Conservation (phyloP, 2,888 invertebrate genomes). For the Mystacides longicornis region DNA sequence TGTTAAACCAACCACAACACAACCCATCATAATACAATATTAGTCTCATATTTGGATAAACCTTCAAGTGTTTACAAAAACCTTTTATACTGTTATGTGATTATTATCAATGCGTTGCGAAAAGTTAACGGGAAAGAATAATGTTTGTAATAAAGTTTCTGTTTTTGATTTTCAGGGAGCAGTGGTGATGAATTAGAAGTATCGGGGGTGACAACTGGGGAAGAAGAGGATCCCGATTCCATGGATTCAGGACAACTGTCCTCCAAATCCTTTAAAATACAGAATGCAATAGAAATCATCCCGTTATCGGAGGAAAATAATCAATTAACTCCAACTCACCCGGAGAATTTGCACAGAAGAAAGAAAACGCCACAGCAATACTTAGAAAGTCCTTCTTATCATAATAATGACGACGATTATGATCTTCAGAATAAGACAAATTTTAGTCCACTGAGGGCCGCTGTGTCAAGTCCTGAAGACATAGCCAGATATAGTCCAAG, state of each 20-base stretch:
- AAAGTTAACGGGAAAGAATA: background rate
- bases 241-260: slow-evolving; percentile 27
- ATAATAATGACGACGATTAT: slow-evolving; percentile 20
- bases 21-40: no score
- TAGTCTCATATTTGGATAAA: background rate
- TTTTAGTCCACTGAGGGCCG: slow-evolving; percentile 17
- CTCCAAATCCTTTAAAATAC: slow-evolving; percentile 10
- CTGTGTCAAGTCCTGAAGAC: slow-evolving; percentile 20
- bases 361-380: slow-evolving; percentile 24
- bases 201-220: slow-evolving; percentile 27
- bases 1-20: no score
- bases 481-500: slow-evolving; percentile 17
- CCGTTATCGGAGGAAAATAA: slow-evolving; percentile 15
- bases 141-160: background rate
- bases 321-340: slow-evolving; percentile 6
- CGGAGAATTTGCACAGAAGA: slow-evolving; percentile 20
- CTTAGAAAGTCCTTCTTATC: slow-evolving; percentile 16
- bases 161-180: slow-evolving; percentile 37
- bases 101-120: background rate
- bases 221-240: slow-evolving; percentile 29
- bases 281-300: slow-evolving; percentile 20
- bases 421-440: slow-evolving; percentile 14
- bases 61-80: background rate
- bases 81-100: background rate
- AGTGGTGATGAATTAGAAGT: slow-evolving; percentile 45